A percentile compares a stretch with the other conserved stretches of the same genome.
Evolutionary conservation across 2,888 invertebrate genomes (phyloP).

Genomic region (Hydropsyche betteni): DNA sequence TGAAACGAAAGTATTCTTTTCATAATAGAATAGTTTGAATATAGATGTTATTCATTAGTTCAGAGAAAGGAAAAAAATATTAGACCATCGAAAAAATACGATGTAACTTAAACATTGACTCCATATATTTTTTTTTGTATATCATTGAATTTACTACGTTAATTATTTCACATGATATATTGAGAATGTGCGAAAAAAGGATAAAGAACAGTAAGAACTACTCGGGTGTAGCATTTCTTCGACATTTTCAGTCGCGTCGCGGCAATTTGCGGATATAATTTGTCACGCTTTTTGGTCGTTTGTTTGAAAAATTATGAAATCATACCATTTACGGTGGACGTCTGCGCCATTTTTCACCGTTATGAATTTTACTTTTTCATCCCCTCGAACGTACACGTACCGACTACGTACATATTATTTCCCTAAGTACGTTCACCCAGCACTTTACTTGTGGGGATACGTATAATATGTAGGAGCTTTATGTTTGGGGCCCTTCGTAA

Average conservation of each 20-base stretch:
- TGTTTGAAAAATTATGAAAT: conserved; percentile 43
- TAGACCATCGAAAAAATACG: no score
- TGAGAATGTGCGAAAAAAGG: no score
- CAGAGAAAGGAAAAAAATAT: no score
- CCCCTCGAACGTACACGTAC: neutral
- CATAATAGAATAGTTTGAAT: no score
- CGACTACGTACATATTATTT: neutral
- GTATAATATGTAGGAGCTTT: neutral
- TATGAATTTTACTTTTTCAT: conserved; percentile 24
- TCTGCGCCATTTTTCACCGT: conserved; percentile 32
- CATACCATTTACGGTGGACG: conserved; percentile 34
- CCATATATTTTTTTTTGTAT: no score
- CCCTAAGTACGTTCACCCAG: neutral
- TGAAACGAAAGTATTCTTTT: no score
- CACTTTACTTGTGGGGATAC: no score
- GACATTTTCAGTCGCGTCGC: neutral
- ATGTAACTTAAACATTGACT: no score
- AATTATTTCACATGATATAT: no score
- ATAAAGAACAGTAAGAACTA: no score
- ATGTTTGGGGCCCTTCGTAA: neutral
- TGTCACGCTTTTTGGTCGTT: conserved; percentile 41
- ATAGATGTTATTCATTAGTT: no score
- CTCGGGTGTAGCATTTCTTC: neutral
- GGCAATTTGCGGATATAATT: conserved; percentile 37
- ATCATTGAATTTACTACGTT: no score